Evolutionary conservation across 64 coral and sea anemone genomes (phyloP), one percentile per base, ranked within the genome.

Genomic region (Cladopsammia gracilis): DNA sequence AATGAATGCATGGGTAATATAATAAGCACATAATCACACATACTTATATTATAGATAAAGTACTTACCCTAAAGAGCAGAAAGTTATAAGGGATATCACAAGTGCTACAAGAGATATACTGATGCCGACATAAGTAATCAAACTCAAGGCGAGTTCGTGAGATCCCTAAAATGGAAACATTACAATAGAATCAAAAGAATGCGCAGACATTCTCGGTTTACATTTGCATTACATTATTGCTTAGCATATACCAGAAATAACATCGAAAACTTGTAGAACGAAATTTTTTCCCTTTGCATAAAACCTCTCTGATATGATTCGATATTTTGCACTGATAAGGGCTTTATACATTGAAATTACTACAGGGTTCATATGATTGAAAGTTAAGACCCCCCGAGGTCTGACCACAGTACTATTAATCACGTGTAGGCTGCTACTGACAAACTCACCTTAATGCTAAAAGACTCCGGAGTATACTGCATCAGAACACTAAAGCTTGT

Each of bases 401-500:
- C 6, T 10, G 7, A 75, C 9, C 19, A 4, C 5, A 64, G 12
- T 24, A 77, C 20, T 49, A 20, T 47, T 74, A 74, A 74, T 43
- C 16, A 74, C 10, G 25, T 4, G 7, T 10, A 14, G 75, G 20
- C 49, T 80, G 20, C 0, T 34, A 2, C 25, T 9, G 6, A 34
- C 7, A 6, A 83, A 12, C 58, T 89, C 68, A 98, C 96, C 90
- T 87, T 86, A 8, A 98, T 51, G 5, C 6, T 8, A 53, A 34
- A 52, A 2, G 90, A 45, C 10, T 45, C 85, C 50, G 77, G 73
- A 13, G 62, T 77, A 19, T 90, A 25, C 54, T 98, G 94, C 97
- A 98, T 98, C 6, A 98, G 75, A 8, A 98, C 97, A 68, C 90
- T 90, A 23, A 98, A 98, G 25, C 97, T 98, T 3, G 97, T 98